These are phyloP conservation scores for Carpatolechia fugitivella DNA, from an alignment of 2,888 invertebrate genomes.

Conservation along the genomic window DNA sequence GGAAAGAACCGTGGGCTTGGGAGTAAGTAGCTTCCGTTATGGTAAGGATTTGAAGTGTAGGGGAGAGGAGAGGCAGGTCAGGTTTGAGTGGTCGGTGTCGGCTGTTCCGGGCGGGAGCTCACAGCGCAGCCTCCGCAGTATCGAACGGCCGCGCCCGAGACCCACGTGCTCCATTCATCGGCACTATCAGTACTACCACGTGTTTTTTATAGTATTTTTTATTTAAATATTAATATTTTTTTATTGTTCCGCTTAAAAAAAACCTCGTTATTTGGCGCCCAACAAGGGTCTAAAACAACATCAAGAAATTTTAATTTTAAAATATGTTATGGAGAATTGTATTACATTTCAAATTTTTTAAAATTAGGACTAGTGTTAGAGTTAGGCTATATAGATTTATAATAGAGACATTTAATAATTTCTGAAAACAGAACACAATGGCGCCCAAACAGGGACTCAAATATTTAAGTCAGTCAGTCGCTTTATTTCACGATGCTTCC, in stretches of 20 bases:
- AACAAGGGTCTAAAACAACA: neutral
- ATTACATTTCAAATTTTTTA: too few relatives aligned
- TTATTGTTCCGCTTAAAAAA: neutral
- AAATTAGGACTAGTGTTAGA: too few relatives aligned
- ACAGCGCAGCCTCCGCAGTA: constrained; percentile 66
- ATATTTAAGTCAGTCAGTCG: neutral
- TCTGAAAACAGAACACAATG: neutral
- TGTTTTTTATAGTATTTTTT: neutral
- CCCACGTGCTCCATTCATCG: constrained; percentile 63
- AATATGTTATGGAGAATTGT: too few relatives aligned
- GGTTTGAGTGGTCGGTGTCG: constrained; percentile 38
- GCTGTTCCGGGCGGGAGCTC: constrained; percentile 46
- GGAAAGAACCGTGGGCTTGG: neutral
- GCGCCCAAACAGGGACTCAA: neutral
- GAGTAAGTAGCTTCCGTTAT: constrained; percentile 24
- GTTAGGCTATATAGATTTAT: too few relatives aligned
- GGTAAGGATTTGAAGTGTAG: constrained; percentile 28
- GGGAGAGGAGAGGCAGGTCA: constrained; percentile 39
- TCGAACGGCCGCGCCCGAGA: constrained; percentile 63
- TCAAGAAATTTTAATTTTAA: too few relatives aligned
- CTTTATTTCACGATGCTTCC: neutral
- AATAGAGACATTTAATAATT: neutral
- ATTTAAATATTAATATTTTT: neutral
- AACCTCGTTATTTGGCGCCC: neutral
- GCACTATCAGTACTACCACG: constrained; percentile 24